Percentiles rank a stretch among this genome's conserved stretches.
These are phyloP conservation scores for Eulemur mongoz DNA, from an alignment of 2,797 vertebrate genomes.

Conservation along the genomic window DNA sequence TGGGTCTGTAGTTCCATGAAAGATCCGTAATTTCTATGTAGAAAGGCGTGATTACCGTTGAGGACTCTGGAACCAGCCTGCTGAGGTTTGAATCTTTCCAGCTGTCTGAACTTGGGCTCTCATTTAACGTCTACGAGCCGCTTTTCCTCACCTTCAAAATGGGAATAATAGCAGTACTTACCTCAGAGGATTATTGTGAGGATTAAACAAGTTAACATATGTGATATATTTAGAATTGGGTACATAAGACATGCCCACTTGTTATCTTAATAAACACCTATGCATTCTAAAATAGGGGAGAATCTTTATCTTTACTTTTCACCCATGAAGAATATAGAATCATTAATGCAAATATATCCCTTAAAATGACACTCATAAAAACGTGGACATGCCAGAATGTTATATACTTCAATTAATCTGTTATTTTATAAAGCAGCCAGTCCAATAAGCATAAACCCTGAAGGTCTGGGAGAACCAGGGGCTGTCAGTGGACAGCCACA, in stretches of 20 bases:
- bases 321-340: neutral
- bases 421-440: too few species aligned
- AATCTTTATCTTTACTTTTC: neutral
- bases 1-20: neutral
- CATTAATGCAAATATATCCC: neutral
- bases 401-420: neutral
- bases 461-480: neutral
- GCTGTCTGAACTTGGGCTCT: neutral
- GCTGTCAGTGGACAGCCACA: accelerated
- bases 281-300: neutral
- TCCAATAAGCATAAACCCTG: neutral
- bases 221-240: neutral
- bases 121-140: too few species aligned
- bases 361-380: neutral
- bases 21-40: neutral
- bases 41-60: neutral
- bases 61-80: neutral
- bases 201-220: too few species aligned
- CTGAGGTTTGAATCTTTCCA: neutral
- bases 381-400: too few species aligned
- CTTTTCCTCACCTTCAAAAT: neutral
- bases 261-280: neutral
- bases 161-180: neutral
- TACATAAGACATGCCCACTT: too few species aligned
- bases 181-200: too few species aligned